These are phyloP conservation scores for Liolophura sinensis DNA, from an alignment of 1,140 invertebrate species.

Conservation along the genomic window DNA sequence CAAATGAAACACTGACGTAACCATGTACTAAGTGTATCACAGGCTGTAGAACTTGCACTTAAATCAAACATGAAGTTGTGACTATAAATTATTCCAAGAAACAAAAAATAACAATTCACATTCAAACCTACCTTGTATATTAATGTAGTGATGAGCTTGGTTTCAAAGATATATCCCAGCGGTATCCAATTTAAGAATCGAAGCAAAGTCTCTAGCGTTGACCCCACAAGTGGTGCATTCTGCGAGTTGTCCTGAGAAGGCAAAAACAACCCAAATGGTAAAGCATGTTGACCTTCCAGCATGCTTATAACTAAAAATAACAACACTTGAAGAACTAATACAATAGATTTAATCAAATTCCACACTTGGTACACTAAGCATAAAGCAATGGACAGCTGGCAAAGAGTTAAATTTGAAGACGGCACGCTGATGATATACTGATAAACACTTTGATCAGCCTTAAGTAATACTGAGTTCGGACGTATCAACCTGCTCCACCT, in stretches of 20 bases:
- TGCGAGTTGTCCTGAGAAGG: slow-evolving; percentile 83
- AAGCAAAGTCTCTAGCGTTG: slow-evolving; percentile 93
- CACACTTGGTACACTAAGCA: too few relatives aligned
- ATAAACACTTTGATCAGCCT: too few relatives aligned
- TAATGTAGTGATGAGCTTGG: slow-evolving; percentile 91
- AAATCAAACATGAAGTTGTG: background rate
- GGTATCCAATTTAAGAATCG: slow-evolving; percentile 99
- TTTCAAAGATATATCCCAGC: slow-evolving; percentile 99
- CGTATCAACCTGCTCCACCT: background rate
- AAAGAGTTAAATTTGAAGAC: too few relatives aligned
- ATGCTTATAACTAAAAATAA: too few relatives aligned
- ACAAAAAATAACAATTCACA: slow-evolving; percentile 1
- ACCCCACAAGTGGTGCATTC: slow-evolving; percentile 90
- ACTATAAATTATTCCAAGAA: background rate
- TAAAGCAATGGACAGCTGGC: too few relatives aligned
- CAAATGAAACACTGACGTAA: background rate
- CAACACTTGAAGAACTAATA: too few relatives aligned
- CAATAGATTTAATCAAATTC: too few relatives aligned
- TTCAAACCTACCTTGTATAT: slow-evolving; percentile 78
- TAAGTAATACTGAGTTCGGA: too few relatives aligned
- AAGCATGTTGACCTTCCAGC: too few relatives aligned
- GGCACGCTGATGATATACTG: too few relatives aligned
- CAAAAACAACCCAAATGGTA: background rate
- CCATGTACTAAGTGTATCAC: background rate
- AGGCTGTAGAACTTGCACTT: background rate